Evolutionary conservation across 2,888 invertebrate species (phyloP), one percentile per base, ranked within the genome.

Genomic region (Oeneis ivallda): DNA sequence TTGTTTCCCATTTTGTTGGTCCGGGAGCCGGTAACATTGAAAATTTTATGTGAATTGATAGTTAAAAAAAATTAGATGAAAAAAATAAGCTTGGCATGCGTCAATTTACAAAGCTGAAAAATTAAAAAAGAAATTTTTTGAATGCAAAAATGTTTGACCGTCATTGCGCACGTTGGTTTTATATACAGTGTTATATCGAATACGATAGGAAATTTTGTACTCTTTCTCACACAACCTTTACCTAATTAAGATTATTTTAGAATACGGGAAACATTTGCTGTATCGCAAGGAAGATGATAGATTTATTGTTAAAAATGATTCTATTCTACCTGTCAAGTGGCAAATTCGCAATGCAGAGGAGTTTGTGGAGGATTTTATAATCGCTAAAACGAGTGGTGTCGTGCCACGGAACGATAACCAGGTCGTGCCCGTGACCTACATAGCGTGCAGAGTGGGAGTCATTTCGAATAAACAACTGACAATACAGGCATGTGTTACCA

Each of bases 291-390:
- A 88, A 73, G 89, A 83, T 43, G 90, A 91, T 67, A 85, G 82
- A 66, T 81, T 94, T 52, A 92, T 85, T 54, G 81, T 94, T 26
- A 90, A 84, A 64, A 95, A 94, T 74, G 90, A 93, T 74, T 93
- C 94, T 0, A 86, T 92, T 41, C 78, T 94, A 56, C 85, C 93
- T 13, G 78, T 94, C 54, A 87, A 87, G 79, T 94, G 94, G 94
- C 84, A 85, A 74, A 85, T 94, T 71, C 77, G 81, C 45, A 89
- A 90, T 70, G 70, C 82, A 0, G 75, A 82, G 9, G 89, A 90
- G 32, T 83, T 88, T 32, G 69, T 83, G 7, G 87, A 89, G 71
- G 87, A 92, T 71, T 93, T 93, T 71, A 87, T 89, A 70, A 86
- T 93, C 73, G 78, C 85, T 1, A 80, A 85, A 62, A 83, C 82